Evolutionary conservation across 2,888 invertebrate genomes (phyloP).

Genomic region (Matsumyia berberina): DNA sequence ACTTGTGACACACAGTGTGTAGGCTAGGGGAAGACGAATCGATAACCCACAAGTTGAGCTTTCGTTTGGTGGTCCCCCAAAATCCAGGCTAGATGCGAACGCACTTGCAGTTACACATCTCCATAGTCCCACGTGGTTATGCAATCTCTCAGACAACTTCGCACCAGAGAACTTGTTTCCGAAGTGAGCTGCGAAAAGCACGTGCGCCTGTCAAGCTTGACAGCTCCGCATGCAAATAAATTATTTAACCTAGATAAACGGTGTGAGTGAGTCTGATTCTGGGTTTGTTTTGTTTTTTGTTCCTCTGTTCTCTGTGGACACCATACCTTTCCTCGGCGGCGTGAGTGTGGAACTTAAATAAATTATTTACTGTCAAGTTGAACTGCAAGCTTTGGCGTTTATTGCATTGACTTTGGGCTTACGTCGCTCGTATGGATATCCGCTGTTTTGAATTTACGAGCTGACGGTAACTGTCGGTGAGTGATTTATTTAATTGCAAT

Average conservation of each 20-base stretch:
- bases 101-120: neutral
- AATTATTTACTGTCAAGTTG: slow-evolving; percentile 24
- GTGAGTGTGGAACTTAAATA: slow-evolving; percentile 27
- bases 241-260: slow-evolving; percentile 44
- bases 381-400: slow-evolving; percentile 6
- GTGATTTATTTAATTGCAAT: slow-evolving; percentile 18
- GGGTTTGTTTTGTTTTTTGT: neutral
- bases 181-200: slow-evolving; percentile 22
- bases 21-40: slow-evolving; percentile 44
- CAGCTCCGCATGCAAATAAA: slow-evolving; percentile 29
- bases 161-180: neutral
- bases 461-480: slow-evolving; percentile 2
- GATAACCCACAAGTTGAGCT: slow-evolving; percentile 41
- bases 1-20: slow-evolving; percentile 4
- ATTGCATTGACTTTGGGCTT: slow-evolving; percentile 16
- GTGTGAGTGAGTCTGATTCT: slow-evolving; percentile 7
- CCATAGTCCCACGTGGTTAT: slow-evolving; percentile 19
- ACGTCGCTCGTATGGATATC: neutral
- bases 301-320: no score
- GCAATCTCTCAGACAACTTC: neutral
- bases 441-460: slow-evolving; percentile 7
- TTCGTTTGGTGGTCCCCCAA: slow-evolving; percentile 22
- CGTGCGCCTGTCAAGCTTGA: slow-evolving; percentile 32
- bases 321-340: neutral
- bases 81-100: neutral